These are phyloP conservation scores for Bombylius major DNA, from an alignment of 2,888 invertebrate species.

Conservation along the genomic window DNA sequence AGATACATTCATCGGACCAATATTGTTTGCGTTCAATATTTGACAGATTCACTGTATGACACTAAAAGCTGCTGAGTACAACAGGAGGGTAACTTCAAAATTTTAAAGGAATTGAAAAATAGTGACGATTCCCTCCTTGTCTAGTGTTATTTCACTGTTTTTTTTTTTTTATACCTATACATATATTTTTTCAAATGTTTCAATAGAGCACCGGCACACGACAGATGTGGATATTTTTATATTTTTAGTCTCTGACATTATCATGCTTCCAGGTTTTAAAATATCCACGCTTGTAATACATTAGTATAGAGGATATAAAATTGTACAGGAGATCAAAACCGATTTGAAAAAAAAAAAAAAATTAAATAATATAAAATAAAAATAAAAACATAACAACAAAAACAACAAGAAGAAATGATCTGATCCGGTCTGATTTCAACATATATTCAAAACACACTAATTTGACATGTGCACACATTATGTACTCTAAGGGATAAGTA, in stretches of 20 bases:
- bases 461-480: constrained; percentile 4
- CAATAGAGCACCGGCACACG: constrained; percentile 2
- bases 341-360: neutral
- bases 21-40: neutral
- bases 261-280: neutral
- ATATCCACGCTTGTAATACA: too few species aligned
- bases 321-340: neutral
- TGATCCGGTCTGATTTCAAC: constrained; percentile 3
- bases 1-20: neutral
- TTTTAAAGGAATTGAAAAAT: constrained; percentile 8
- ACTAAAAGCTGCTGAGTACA: too few species aligned
- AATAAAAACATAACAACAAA: neutral
- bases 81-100: neutral
- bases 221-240: constrained; percentile 7
- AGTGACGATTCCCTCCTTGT: constrained; percentile 7
- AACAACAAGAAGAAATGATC: neutral
- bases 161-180: neutral
- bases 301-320: too few species aligned
- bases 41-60: neutral
- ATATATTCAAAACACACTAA: neutral
- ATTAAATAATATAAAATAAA: neutral
- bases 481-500: too few species aligned
- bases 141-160: neutral
- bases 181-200: neutral
- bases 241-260: neutral